These are phyloP conservation scores for Drosophila repleta DNA, from an alignment of 1,140 invertebrate species.

Conservation along the genomic window DNA sequence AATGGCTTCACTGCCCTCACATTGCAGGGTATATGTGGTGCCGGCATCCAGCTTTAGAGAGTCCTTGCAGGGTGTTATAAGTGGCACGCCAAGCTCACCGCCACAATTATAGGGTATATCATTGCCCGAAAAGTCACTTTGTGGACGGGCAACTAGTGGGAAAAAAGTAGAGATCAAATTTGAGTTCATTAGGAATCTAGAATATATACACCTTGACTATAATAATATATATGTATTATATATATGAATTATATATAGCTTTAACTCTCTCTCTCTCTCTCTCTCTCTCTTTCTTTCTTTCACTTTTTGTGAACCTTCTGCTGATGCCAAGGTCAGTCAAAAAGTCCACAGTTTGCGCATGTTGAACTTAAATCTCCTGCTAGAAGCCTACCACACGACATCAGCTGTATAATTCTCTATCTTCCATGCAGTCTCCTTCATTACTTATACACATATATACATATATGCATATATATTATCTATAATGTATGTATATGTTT, in stretches of 20 bases:
- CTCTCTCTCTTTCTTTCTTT: too few species aligned
- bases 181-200: not conserved
- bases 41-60: constrained; percentile 84
- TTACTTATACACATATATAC: not conserved
- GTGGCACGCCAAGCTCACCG: constrained; percentile 72
- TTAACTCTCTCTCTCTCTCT: too few species aligned
- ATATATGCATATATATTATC: not conserved
- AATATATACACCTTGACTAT: too few species aligned
- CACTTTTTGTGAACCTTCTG: too few species aligned
- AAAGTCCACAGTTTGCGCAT: too few species aligned
- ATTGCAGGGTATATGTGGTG: constrained; percentile 85
- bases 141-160: constrained; percentile 52
- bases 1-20: constrained; percentile 84
- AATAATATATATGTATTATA: not conserved
- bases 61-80: constrained; percentile 84
- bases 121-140: constrained; percentile 13
- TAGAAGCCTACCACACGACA: too few species aligned
- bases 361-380: too few species aligned
- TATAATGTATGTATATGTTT: not conserved
- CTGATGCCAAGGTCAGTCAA: too few species aligned
- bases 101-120: constrained; percentile 47
- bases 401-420: too few species aligned
- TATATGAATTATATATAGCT: not conserved
- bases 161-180: not conserved
- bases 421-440: too few species aligned